These are phyloP conservation scores for Rhinoraja longicauda DNA, from an alignment of 2,797 vertebrate species.

Conservation along the genomic window DNA sequence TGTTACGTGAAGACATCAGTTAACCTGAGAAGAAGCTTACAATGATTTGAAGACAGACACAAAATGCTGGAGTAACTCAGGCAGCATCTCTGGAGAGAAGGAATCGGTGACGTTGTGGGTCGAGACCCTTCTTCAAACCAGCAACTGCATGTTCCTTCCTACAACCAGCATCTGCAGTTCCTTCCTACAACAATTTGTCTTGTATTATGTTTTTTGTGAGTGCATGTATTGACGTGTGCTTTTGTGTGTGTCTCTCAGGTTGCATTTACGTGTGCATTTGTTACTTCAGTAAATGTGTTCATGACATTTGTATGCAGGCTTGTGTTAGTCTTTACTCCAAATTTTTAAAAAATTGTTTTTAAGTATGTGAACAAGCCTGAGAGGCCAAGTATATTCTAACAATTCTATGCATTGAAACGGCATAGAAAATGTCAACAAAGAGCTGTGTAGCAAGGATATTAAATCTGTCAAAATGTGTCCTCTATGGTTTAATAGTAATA, in stretches of 20 bases:
- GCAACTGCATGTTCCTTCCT: too few species aligned
- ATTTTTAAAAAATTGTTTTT: background rate
- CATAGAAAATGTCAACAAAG: background rate
- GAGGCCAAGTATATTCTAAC: background rate
- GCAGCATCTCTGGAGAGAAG: too few species aligned
- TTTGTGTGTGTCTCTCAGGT: background rate
- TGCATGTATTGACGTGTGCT: background rate
- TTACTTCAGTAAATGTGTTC: too few species aligned
- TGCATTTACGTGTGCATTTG: background rate
- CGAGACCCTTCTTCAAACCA: too few species aligned
- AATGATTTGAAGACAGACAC: too few species aligned
- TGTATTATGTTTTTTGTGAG: background rate
- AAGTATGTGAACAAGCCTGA: background rate
- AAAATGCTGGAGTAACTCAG: too few species aligned
- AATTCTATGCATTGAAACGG: background rate
- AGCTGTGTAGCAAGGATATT: background rate
- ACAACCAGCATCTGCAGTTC: too few species aligned
- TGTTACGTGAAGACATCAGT: too few species aligned
- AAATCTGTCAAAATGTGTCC: background rate
- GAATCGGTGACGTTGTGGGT: too few species aligned
- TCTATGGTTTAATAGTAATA: background rate
- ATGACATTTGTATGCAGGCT: too few species aligned
- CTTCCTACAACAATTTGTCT: too few species aligned
- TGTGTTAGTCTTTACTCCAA: background rate
- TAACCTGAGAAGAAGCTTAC: too few species aligned